Evolutionary conservation across 2,888 invertebrate genomes (phyloP), one percentile per base, ranked within the genome.

Genomic region (Catocala nupta): DNA sequence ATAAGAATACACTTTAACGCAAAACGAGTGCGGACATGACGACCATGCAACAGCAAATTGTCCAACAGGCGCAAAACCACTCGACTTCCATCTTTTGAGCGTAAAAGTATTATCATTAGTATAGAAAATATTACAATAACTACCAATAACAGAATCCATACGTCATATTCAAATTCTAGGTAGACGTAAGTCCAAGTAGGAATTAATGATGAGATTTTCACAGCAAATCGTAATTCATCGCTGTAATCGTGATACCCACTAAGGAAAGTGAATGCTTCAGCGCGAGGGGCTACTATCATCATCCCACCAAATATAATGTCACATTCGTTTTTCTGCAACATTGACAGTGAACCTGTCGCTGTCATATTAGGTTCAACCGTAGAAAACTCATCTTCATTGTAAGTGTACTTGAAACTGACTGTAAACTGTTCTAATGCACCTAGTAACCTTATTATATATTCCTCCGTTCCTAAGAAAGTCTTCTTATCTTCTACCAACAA

Each of bases 151-250:
- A 74, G 5, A 0, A 78, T 25, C 87, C 86, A 87, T 7, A 85
- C 81, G 0, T 48, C 12, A 5, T 52, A n/a, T 5, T 73, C 44
- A 50, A 88, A 86, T 64, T 78, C 84, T 11, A 78, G 51, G 62
- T 80, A 81, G 8, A 79, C 34, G 50, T 77, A 79, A 57, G 77
- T 80, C 78, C 79, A 83, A 5, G 11, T n/a, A 0, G 75, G 58
- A 0, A 80, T 65, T 0, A 13, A 10, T 0, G 60, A 59, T 1
- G 86, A 76, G 57, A 60, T 77, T 54, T 77, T 75, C 0, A 87
- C 85, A n/a, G 81, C 59, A 16, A 80, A 61, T 10, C 70, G 70
- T 0, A 86, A 44, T 10, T 80, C 75, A n/a, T 88, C 86, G 0
- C 49, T 51, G 11, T 63, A 75, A 0, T 79, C 68, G 33, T 49